Evolutionary conservation across 2,797 vertebrate species (phyloP), one percentile per base, ranked within the genome.

Genomic region (Lacerta viridis): DNA sequence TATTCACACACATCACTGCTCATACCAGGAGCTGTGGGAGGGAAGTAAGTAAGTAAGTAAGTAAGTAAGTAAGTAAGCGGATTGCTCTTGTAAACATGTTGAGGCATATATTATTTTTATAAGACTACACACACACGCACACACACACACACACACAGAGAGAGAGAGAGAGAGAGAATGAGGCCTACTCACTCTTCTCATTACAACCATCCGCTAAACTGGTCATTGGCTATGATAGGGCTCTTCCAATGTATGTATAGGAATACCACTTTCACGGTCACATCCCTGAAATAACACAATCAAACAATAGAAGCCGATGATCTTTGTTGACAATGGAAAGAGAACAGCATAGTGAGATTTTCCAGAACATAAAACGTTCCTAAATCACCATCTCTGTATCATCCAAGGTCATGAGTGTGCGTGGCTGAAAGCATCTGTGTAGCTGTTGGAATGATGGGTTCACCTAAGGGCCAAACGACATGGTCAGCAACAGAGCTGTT

Each of bases 251-350:
- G 88, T 85, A 87, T 86, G 77, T 64, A 85, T 81, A 41, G 84
- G 76, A 94, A 91, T 81, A 86, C 66, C 75, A 72, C 87, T 92
- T 95, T 93, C 92, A 92, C 92, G 90, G 86, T 71, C 80, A 89
- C 84, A 81, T 86, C 85, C 92, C 95, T 96, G 94, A 96, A 96
- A 96, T 93, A 96, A 95, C 94, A 95, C 87, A 46, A 81, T 90
- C 93, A 88, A 94, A 96, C 95, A 96, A 94, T 95, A 87, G 86
- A 68, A 79, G 75, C 72, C 84, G 87, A 87, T 77, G 87, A 79
- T 79, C 92, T 87, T 91, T 95, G 93, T 93, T 94, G 94, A 95
- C 91, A 92, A 46, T 92, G 90, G 36, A 91, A 92, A 86, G 76
- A 92, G 91, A 90, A 91, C 85, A 83, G 61, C 77, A 18, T 71